Conservation (phyloP, 2,113 vertebrate genomes). For the Misgurnus mizolepis region DNA sequence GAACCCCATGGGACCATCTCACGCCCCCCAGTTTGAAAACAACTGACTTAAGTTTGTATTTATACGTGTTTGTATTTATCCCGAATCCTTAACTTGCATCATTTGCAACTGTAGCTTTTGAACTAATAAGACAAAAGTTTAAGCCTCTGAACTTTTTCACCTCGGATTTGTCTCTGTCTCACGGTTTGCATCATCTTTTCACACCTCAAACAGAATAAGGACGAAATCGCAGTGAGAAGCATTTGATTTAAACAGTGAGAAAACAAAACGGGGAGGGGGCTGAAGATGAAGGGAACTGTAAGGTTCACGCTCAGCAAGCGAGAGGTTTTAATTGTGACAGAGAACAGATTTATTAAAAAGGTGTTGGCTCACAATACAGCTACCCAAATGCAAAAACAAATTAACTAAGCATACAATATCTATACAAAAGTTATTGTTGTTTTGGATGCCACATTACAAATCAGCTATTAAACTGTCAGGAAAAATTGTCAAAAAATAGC, state of each 20-base stretch:
- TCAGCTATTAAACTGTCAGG: too few relatives aligned
- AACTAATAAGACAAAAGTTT: constrained; percentile 10
- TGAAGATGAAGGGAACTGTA: constrained; percentile 16
- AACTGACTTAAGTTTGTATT: too few relatives aligned
- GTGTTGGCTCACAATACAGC: neutral
- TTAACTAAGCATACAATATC: too few relatives aligned
- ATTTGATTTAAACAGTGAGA: constrained; percentile 21
- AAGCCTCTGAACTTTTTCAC: neutral
- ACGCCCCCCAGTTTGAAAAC: too few relatives aligned
- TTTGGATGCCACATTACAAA: too few relatives aligned
- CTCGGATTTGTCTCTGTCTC: constrained; percentile 11
- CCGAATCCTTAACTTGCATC: too few relatives aligned
- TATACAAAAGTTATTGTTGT: too few relatives aligned
- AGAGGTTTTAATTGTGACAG: constrained; percentile 23
- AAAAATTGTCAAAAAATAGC: too few relatives aligned
- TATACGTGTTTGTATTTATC: too few relatives aligned
- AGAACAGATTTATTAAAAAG: constrained; percentile 17
- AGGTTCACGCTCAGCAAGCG: neutral
- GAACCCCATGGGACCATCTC: too few relatives aligned
- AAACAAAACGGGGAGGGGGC: neutral
- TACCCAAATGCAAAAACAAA: neutral
- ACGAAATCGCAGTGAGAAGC: constrained; percentile 7
- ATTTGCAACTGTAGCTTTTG: too few relatives aligned
- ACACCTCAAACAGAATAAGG: constrained; percentile 35
- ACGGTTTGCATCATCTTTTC: constrained; percentile 27